Percentiles rank a stretch among this genome's conserved stretches.
phyloP scores from a whole-genome alignment of 2,113 vertebrate species.

The Bos taurus region ARS-UCD2.0 NC_037347.1:52304001-52304500 shows the following conservation, averaged over 20 bases:
- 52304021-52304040: neutral
- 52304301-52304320: slow-evolving; percentile 30
- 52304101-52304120: neutral
- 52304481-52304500: neutral
- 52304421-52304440: neutral
- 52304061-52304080: neutral
- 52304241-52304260: neutral
- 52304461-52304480: neutral
- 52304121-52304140: neutral
- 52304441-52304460: neutral
- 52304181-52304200: neutral
- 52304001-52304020: neutral
- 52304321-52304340: neutral
- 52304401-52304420: neutral
- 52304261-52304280: neutral
- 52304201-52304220: neutral
- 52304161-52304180: neutral
- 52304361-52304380: neutral
- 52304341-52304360: neutral
- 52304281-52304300: neutral
- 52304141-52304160: neutral
- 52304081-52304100: neutral
- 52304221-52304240: neutral
- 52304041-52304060: neutral
- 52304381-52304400: neutral